These are phyloP conservation scores for Apotomis betuletana DNA, from an alignment of 2,888 invertebrate species.

Conservation along the genomic window DNA sequence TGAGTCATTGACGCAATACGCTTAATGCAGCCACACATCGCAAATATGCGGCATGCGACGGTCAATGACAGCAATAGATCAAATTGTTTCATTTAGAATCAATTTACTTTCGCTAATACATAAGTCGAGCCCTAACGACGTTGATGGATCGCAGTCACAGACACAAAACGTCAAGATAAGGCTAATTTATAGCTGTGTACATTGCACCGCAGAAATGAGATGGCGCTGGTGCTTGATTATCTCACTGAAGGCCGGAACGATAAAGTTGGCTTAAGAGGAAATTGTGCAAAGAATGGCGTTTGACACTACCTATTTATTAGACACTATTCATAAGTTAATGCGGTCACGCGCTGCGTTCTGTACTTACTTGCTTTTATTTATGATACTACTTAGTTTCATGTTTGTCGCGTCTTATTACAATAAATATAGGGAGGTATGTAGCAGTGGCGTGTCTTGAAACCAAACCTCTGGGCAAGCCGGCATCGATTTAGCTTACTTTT, in stretches of 20 bases:
- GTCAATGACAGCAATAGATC: conserved; percentile 30
- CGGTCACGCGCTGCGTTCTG: not conserved
- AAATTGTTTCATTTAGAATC: conserved; percentile 56
- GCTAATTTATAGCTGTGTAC: conserved; percentile 74
- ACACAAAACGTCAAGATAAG: conserved; percentile 77
- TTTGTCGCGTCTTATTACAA: not conserved
- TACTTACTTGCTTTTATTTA: not conserved
- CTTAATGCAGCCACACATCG: conserved; percentile 9
- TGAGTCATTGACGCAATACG: conserved; percentile 14
- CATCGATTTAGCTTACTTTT: no score
- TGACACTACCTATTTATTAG: conserved; percentile 7
- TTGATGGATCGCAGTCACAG: conserved; percentile 74
- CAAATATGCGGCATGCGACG: conserved; percentile 14
- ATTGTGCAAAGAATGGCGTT: conserved; percentile 52
- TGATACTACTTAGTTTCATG: not conserved
- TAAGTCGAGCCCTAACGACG: conserved; percentile 56
- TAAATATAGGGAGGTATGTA: no score
- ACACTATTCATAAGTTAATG: not conserved
- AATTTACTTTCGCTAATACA: conserved; percentile 68
- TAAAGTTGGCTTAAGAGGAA: conserved; percentile 40
- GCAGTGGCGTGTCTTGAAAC: no score
- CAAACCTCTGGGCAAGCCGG: no score
- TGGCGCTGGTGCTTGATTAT: conserved; percentile 52
- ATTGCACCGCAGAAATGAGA: conserved; percentile 65
- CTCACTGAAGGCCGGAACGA: conserved; percentile 54